Evolutionary conservation across 2,797 vertebrate species (phyloP).

Genomic region (Pyrrhura leucotis): DNA sequence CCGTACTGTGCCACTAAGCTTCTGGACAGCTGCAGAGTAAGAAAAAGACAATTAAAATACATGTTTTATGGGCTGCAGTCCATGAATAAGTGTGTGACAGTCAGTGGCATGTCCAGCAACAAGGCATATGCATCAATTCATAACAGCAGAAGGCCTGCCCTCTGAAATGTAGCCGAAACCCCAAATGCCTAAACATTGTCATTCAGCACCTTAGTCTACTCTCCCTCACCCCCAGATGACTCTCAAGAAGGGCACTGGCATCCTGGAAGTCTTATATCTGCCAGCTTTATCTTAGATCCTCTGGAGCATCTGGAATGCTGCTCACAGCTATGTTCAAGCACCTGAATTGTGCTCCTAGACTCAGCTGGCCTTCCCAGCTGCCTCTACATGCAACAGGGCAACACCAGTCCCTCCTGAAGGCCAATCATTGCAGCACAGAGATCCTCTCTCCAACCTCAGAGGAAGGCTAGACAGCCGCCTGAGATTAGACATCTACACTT

Average conservation of each 20-base stretch:
- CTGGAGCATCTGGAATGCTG: not conserved
- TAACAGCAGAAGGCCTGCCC: not conserved
- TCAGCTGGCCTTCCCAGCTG: not conserved
- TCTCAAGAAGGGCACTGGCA: not conserved
- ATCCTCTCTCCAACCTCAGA: not conserved
- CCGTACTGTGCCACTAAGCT: conserved; percentile 71
- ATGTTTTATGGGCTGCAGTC: not conserved
- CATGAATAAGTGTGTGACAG: not conserved
- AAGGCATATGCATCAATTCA: accelerated
- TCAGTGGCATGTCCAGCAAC: not conserved
- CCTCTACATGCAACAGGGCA: accelerated
- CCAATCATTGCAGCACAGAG: not conserved
- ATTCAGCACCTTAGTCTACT: not conserved
- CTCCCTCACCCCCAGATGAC: not conserved
- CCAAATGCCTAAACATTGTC: not conserved
- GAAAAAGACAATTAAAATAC: not conserved
- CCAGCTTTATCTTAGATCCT: not conserved
- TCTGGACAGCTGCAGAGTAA: conserved; percentile 77
- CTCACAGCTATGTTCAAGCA: not conserved
- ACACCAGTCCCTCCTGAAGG: not conserved
- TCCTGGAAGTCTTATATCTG: not conserved
- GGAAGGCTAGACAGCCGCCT: not conserved
- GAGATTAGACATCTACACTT: not conserved
- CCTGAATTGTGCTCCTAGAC: not conserved
- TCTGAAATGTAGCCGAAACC: not conserved